Evolutionary conservation across 2,113 vertebrate species (phyloP).

Genomic region (Pseudorasbora parva): DNA sequence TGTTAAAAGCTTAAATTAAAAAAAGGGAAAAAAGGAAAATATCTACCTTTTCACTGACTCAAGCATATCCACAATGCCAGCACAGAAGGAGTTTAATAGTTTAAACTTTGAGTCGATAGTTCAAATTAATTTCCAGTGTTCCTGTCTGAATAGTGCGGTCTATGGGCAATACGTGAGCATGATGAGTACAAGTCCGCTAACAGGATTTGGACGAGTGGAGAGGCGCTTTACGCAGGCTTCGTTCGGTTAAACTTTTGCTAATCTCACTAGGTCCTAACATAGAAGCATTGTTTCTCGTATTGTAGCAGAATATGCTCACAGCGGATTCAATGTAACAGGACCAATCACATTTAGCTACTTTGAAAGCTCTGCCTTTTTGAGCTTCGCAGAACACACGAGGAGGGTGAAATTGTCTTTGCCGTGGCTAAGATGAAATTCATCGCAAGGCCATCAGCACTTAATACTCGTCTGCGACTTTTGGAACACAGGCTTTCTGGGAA

Average conservation of each 20-base stretch:
- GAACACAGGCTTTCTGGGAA: slow-evolving; percentile 81
- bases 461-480: slow-evolving; percentile 78
- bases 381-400: slow-evolving; percentile 79
- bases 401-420: slow-evolving; percentile 81
- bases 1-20: slow-evolving; percentile 54
- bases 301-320: slow-evolving; percentile 65
- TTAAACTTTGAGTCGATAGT: slow-evolving; percentile 53
- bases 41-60: slow-evolving; percentile 54
- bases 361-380: slow-evolving; percentile 79
- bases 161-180: slow-evolving; percentile 44
- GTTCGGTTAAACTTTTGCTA: slow-evolving; percentile 40
- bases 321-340: slow-evolving; percentile 69
- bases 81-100: slow-evolving; percentile 53
- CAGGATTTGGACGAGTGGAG: slow-evolving; percentile 56
- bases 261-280: slow-evolving; percentile 47
- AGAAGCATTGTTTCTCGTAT: slow-evolving; percentile 59
- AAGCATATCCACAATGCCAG: slow-evolving; percentile 50
- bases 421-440: slow-evolving; percentile 82
- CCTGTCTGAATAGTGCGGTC: slow-evolving; percentile 51
- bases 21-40: slow-evolving; percentile 47
- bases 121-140: slow-evolving; percentile 59
- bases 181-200: slow-evolving; percentile 47
- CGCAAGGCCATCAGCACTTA: slow-evolving; percentile 80
- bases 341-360: slow-evolving; percentile 76
- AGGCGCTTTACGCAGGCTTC: slow-evolving; percentile 19